Conservation (phyloP, 2,888 invertebrate species). For the Eucriotettix oculatus region DNA sequence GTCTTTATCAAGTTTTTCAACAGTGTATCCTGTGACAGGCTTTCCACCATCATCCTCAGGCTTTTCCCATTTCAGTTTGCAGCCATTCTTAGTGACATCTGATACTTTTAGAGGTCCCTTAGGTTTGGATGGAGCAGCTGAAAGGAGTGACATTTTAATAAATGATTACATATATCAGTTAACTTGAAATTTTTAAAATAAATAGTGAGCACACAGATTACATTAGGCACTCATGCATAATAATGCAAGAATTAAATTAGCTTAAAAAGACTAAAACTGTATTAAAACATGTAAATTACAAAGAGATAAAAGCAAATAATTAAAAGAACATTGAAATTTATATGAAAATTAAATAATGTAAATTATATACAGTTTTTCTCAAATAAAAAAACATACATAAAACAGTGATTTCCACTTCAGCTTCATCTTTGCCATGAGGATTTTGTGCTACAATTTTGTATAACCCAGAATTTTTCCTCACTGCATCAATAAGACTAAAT, state of each 20-base stretch:
- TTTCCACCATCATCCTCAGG: slow-evolving; percentile 92
- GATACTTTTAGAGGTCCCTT: slow-evolving; percentile 77
- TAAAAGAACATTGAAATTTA: neutral
- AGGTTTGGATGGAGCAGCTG: slow-evolving; percentile 67
- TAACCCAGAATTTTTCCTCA: slow-evolving; percentile 72
- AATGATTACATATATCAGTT: too few relatives aligned
- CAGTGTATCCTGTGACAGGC: slow-evolving; percentile 78
- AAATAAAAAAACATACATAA: slow-evolving; percentile 33
- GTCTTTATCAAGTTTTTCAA: slow-evolving; percentile 84
- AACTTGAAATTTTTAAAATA: too few relatives aligned
- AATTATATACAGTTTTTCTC: neutral
- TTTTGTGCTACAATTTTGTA: slow-evolving; percentile 85
- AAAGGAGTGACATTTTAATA: slow-evolving; percentile 5
- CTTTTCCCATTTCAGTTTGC: slow-evolving; percentile 83
- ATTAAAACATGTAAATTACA: too few relatives aligned
- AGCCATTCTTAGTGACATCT: slow-evolving; percentile 77
- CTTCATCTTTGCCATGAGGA: slow-evolving; percentile 80
- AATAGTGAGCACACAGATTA: too few relatives aligned
- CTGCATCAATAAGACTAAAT: slow-evolving; percentile 57
- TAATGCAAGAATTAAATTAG: too few relatives aligned
- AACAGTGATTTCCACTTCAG: slow-evolving; percentile 87
- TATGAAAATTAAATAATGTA: neutral
- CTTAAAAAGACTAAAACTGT: too few relatives aligned
- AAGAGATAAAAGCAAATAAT: too few relatives aligned
- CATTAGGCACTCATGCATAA: too few relatives aligned